Base-by-base conservation (phyloP, 2,797 vertebrate genomes). In the Hoplostethus mediterraneus region DNA sequence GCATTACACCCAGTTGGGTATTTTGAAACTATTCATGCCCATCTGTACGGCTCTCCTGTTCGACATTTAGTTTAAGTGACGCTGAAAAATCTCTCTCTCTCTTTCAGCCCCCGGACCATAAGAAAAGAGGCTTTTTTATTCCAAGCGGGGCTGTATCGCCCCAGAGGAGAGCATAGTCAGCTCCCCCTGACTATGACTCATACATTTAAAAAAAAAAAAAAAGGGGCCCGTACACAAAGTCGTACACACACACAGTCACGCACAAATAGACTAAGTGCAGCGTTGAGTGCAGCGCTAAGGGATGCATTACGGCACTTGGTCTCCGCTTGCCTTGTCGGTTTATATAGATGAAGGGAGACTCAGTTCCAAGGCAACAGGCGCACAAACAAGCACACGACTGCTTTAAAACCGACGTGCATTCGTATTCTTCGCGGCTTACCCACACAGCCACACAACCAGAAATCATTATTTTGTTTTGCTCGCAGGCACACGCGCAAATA, bases 91-190 rank as follows among this genome's bases (percentile, higher is more conserved):
- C 21, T 21, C 21, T 64, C 13, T 64, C 13, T 40, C 33, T 31
- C 12, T 69, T 47, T 61, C 33, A 21, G 21, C 21, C 21, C 21
- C 38, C 58, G 11, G 11, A 53, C 14, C 6, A 3, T 33, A 54
- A 63, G 40, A 77, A 65, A 48, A 68, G 40, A 55, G 61, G 56
- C 53, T 58, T 61, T 58, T 61, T 65, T 53, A 80, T 83, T 75
- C 84, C 59, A 83, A 89, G 71, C 67, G 79, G 72, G 56, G 65
- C 71, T 79, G 55, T 14, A 63, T 54, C 7, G 16, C 61, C 58
- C 16, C 17, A 7, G 16, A 49, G 47, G 14, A 31, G 31, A 47
- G 40, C 40, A n/a, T n/a, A 17, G 36, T 5, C 13, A 0, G 53
- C 14, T 75, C 21, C 71, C 38, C 9, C 0, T 71, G 61, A 77